phyloP scores from a whole-genome alignment of 2,888 invertebrate species.

The Drosophila quasianomalipes region DNA sequence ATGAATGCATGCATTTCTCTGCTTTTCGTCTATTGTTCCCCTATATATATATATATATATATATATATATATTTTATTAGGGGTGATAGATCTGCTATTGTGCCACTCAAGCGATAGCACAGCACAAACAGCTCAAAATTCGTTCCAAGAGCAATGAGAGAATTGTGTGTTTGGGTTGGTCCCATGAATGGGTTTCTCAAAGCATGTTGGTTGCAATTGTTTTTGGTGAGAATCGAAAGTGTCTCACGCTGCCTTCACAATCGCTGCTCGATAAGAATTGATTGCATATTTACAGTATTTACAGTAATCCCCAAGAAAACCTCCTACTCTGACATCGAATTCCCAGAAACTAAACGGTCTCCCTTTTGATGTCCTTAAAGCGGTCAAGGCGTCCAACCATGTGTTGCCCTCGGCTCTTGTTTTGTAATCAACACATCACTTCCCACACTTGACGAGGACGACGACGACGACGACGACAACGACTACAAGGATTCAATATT shows the following conservation, averaged over 20 bases:
- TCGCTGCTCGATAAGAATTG: conserved; percentile 71
- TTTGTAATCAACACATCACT: conserved; percentile 78
- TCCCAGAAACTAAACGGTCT: conserved; percentile 45
- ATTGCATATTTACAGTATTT: conserved; percentile 75
- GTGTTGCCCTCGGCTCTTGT: conserved; percentile 47
- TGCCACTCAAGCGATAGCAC: conserved; percentile 38
- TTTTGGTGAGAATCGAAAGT: conserved; percentile 53
- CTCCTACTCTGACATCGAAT: conserved; percentile 9
- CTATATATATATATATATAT: conserved; percentile 7
- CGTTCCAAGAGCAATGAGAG: conserved; percentile 27
- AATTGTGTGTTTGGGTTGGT: conserved; percentile 1
- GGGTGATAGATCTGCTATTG: conserved; percentile 55
- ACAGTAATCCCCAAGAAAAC: conserved; percentile 40
- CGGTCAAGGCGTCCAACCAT: conserved; percentile 30
- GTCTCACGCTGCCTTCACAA: conserved; percentile 50
- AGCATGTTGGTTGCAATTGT: conserved; percentile 35
- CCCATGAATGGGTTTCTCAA: conserved; percentile 42
- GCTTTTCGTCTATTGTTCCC: conserved; percentile 8
- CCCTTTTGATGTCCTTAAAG: conserved; percentile 50
- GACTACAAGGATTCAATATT: conserved; percentile 36
- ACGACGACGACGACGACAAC: not conserved
- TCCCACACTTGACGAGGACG: conserved; percentile 65
- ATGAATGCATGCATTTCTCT: conserved; percentile 1
- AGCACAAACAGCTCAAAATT: conserved; percentile 43
- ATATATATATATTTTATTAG: conserved; percentile 29